Evolutionary conservation across 2,797 vertebrate genomes (phyloP).

Genomic region (Artibeus lituratus): DNA sequence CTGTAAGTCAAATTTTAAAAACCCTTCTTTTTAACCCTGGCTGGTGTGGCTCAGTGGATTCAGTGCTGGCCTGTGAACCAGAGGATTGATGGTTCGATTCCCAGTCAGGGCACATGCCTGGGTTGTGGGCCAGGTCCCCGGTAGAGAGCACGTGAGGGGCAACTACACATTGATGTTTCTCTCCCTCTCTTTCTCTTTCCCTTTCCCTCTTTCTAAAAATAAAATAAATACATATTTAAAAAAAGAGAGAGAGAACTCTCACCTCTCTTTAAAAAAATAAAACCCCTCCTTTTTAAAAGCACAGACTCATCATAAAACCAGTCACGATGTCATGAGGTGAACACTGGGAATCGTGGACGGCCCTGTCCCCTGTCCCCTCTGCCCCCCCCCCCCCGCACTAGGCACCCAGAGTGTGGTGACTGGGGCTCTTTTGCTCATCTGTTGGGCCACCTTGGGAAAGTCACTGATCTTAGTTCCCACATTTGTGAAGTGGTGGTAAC

Average conservation of each 20-base stretch:
- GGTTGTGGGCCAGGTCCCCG: too few relatives aligned
- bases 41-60: too few relatives aligned
- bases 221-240: too few relatives aligned
- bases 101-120: too few relatives aligned
- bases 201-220: too few relatives aligned
- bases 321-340: neutral
- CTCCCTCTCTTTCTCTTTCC: too few relatives aligned
- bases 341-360: neutral
- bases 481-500: neutral
- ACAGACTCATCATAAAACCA: neutral
- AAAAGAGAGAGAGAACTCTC: too few relatives aligned
- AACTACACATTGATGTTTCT: too few relatives aligned
- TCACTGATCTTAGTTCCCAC: neutral
- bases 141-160: too few relatives aligned
- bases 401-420: neutral
- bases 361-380: rapidly evolving
- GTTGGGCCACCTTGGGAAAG: neutral
- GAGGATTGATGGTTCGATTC: too few relatives aligned
- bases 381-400: rapidly evolving
- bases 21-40: neutral
- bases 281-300: neutral
- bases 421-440: neutral
- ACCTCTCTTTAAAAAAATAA: neutral
- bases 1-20: neutral
- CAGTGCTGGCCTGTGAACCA: too few relatives aligned